Evolutionary conservation across 2,888 invertebrate species (phyloP), one percentile per base, ranked within the genome.

Genomic region (Chrysolina haemoptera): DNA sequence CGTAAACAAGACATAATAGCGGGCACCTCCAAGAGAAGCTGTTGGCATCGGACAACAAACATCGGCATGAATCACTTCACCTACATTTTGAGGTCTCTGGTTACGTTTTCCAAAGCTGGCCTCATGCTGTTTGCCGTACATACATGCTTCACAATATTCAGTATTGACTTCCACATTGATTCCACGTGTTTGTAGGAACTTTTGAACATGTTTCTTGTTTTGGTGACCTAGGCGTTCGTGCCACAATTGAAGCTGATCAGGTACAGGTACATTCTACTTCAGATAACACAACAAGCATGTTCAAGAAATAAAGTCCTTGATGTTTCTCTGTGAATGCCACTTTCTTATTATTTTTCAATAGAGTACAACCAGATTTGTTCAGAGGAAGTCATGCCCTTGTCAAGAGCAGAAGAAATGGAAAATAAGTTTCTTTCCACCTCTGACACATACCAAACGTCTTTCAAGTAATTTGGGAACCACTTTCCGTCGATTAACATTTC

Each of bases 171-270:
- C 48, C n/a, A 48, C 48, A 48, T 16, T 14, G 16, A 48, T 48
- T 48, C 16, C 48, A 48, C 48, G n/a, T 16, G 8, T 48, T 48
- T 48, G 12, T n/a, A 48, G 16, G 48, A 48, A 48, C n/a, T 16
- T 48, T 5, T 48, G 48, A 48, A 48, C n/a, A 48, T 48, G n/a
- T 48, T 48, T 48, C 48, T 48, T 48, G 1, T 16, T 48, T n/a
- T 48, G 16, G 48, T 48, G 48, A 16, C 48, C 48, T 8, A 48
- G n/a, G 48, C 48, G 14, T 48, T n/a, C 48, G 14, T 48, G 48
- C n/a, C 48, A 48, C 48, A 48, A 48, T 48, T 48, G n/a, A 14
- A 48, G n/a, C 48, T n/a, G 48, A 48, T 48, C 48, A 48, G 1
- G 5, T n/a, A n/a, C 14, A 48, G 50, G 0, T 50, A 50, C n/a